These are phyloP conservation scores for Drosophila niveifrons DNA, from an alignment of 2,888 invertebrate species.

Conservation along the genomic window DNA sequence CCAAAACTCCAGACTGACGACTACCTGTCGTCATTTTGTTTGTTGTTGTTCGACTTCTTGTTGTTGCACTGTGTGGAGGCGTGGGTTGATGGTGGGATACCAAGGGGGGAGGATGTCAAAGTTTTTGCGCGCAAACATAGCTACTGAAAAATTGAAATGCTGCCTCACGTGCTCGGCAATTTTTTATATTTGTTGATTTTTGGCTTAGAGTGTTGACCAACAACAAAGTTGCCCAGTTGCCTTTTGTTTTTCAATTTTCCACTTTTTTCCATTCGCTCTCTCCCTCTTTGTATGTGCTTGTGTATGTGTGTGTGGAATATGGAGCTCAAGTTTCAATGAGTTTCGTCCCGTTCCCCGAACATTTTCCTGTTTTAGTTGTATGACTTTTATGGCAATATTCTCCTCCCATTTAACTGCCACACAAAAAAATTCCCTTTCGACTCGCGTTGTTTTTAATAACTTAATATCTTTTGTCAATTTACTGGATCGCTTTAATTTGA, in stretches of 20 bases:
- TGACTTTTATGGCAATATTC: slow-evolving; percentile 55
- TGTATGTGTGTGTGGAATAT: slow-evolving; percentile 17
- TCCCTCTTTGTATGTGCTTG: slow-evolving; percentile 17
- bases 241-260: slow-evolving; percentile 76
- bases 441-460: slow-evolving; percentile 69
- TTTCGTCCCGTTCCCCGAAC: slow-evolving; percentile 18
- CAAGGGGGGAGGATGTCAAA: slow-evolving; percentile 40
- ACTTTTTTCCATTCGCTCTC: slow-evolving; percentile 24
- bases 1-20: slow-evolving; percentile 50
- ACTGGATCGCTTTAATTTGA: slow-evolving; percentile 66
- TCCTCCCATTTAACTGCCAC: not conserved
- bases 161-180: slow-evolving; percentile 74
- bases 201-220: slow-evolving; percentile 81
- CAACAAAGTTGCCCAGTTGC: slow-evolving; percentile 69
- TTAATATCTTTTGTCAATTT: slow-evolving; percentile 73
- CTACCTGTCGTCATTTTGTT: slow-evolving; percentile 70
- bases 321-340: slow-evolving; percentile 61
- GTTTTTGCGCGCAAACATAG: slow-evolving; percentile 56
- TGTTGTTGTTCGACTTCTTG: slow-evolving; percentile 41
- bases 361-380: slow-evolving; percentile 46
- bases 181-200: slow-evolving; percentile 80
- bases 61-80: slow-evolving; percentile 30
- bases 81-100: slow-evolving; percentile 23
- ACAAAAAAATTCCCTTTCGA: slow-evolving; percentile 31
- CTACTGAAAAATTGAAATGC: slow-evolving; percentile 80